Base-by-base conservation (phyloP, 2,888 invertebrate genomes). In the Caenorhabditis sp. region DNA sequence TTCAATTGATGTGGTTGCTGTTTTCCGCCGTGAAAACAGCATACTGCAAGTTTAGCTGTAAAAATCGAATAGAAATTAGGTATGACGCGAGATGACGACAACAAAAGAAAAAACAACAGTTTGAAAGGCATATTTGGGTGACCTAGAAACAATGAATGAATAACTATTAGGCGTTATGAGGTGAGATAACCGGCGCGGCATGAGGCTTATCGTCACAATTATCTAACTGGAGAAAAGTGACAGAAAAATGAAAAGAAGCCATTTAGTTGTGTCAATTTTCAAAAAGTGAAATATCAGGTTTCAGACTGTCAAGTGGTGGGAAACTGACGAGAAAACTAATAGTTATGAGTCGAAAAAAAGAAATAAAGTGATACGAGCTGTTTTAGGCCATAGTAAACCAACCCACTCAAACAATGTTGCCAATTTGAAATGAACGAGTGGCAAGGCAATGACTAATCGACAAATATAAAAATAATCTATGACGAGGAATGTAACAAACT, bases 1-100 rank as follows among this genome's bases (percentile, higher is more conserved):
- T 93, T 96, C 96, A 9, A 89, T 65, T 26, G 65, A 67, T 18
- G 44, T 32, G 78, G 74, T 50, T 50, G 82, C 40, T 55, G 67
- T 64, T 76, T 84, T 83, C 32, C 80, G 50, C 51, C 83, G 58
- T 1, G 82, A 71, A 50, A 85, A 85, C 65, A 85, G 40, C 82
- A 82, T 82, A 24, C 72, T 74, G 72, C 11, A 72, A 64, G n/a
- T n/a, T n/a, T n/a, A n/a, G n/a, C n/a, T 13, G 13, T 13, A 40
- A 40, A 40, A 11, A 40, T 13, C 13, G 6, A 11, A 13, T 40
- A 13, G 40, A 22, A 4, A 51, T 51, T n/a, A n/a, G n/a, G n/a
- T n/a, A n/a, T n/a, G n/a, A n/a, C n/a, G n/a, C n/a, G n/a, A 40
- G 15, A 40, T 40, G 40, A 40, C 32, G 47, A 18, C n/a, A 18